Percentiles rank a stretch among this genome's conserved stretches.
Conservation (phyloP, 2,113 vertebrate species). For the Bagarius yarrelli region DNA sequence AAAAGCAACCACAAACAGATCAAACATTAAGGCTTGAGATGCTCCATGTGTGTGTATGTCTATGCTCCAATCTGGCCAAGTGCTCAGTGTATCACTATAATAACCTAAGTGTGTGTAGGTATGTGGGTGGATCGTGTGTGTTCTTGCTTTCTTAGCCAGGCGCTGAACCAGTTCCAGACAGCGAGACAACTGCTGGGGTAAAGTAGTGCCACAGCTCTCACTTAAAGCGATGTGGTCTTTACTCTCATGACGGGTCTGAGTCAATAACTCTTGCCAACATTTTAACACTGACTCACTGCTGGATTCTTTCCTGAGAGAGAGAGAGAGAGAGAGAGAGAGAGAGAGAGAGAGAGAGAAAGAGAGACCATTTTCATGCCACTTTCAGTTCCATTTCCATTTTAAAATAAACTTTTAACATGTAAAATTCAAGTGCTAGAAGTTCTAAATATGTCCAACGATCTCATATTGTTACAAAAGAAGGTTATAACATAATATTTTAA, state of each 20-base stretch:
- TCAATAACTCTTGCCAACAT: constrained; percentile 79
- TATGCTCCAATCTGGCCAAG: neutral
- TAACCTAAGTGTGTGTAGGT: neutral
- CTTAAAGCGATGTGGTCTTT: constrained; percentile 76
- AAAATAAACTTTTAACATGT: no score
- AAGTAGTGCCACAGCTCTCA: constrained; percentile 72
- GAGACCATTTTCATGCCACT: neutral
- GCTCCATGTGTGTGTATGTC: no score
- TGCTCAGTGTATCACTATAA: no score
- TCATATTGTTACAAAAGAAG: no score
- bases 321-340: constrained; percentile 3
- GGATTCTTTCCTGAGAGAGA: constrained; percentile 77
- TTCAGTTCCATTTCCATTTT: no score
- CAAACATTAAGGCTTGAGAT: no score
- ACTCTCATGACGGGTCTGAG: constrained; percentile 82
- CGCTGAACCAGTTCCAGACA: constrained; percentile 80
- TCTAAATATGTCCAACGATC: no score
- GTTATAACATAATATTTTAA: no score
- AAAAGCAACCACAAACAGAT: no score
- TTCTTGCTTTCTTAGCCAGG: constrained; percentile 77
- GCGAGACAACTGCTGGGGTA: constrained; percentile 76
- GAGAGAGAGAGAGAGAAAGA: neutral
- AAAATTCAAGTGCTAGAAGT: no score
- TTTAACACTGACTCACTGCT: constrained; percentile 75
- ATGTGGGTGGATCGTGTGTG: constrained; percentile 17